Percentiles rank a stretch among this genome's conserved stretches.
Evolutionary conservation across 2,113 vertebrate genomes (phyloP).

Genomic region (Vireo altiloquus): DNA sequence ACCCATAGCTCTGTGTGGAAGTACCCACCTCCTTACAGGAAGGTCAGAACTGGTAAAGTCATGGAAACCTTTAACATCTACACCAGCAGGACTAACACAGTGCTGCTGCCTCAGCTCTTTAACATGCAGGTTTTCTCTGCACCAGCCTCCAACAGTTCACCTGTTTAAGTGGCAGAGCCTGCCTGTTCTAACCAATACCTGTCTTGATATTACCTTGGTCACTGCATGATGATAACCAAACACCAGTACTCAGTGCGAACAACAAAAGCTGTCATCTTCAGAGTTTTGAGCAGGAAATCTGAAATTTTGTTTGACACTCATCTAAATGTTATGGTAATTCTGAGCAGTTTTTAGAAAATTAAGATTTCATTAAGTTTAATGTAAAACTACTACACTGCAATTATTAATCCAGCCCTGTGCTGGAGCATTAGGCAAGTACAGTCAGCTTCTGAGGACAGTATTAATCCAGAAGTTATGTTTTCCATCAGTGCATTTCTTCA

Average conservation of each 20-base stretch:
- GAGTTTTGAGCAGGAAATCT: neutral
- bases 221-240: neutral
- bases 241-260: neutral
- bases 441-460: neutral
- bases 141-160: neutral
- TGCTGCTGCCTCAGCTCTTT: neutral
- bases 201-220: too few species aligned
- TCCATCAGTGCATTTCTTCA: neutral
- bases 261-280: neutral
- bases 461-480: neutral
- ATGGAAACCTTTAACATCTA: neutral
- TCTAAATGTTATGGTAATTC: neutral
- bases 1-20: too few species aligned
- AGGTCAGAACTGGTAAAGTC: neutral
- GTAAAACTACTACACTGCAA: neutral
- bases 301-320: neutral
- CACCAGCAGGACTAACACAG: neutral
- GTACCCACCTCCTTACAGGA: neutral
- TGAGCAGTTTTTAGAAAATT: neutral
- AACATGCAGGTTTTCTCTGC: neutral
- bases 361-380: neutral
- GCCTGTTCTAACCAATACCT: accelerated
- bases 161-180: accelerated
- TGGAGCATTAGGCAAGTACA: neutral
- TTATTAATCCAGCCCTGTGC: neutral